These are phyloP conservation scores for Microtus oregoni DNA, from an alignment of 2,113 vertebrate species.

Conservation along the genomic window DNA sequence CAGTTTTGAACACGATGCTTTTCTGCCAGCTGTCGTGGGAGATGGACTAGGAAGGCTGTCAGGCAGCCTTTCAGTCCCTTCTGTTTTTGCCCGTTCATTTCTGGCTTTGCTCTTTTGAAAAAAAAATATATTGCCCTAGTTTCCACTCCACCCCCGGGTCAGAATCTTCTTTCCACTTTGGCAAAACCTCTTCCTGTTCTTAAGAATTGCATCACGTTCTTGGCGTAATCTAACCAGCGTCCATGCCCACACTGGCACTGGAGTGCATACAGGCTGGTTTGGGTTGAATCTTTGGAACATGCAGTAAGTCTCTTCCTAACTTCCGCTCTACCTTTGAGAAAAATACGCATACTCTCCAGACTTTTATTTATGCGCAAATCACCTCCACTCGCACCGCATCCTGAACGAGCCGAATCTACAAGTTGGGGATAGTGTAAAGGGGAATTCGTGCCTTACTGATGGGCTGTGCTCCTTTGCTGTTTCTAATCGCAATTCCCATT, in stretches of 20 bases:
- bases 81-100: constrained; percentile 28
- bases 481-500: neutral
- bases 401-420: neutral
- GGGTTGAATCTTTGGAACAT: constrained; percentile 36
- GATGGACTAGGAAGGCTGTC: neutral
- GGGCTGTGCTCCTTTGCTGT: neutral
- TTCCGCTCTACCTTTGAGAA: constrained; percentile 10
- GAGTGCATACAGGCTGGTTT: neutral
- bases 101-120: constrained; percentile 26
- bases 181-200: constrained; percentile 76
- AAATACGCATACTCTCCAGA: neutral
- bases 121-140: neutral
- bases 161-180: constrained; percentile 60
- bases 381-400: neutral
- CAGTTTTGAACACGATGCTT: neutral
- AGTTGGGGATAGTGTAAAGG: neutral
- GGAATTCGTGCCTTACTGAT: neutral
- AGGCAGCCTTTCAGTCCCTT: constrained; percentile 30
- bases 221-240: constrained; percentile 46
- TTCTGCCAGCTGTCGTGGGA: neutral
- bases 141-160: constrained; percentile 51
- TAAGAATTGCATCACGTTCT: constrained; percentile 73
- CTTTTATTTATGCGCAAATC: constrained; percentile 43
- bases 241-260: constrained; percentile 55
- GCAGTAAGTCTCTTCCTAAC: constrained; percentile 62